Conservation (phyloP, 37 sponge, comb jelly and placozoan genomes). For the Amphimedon queenslandica region DNA sequence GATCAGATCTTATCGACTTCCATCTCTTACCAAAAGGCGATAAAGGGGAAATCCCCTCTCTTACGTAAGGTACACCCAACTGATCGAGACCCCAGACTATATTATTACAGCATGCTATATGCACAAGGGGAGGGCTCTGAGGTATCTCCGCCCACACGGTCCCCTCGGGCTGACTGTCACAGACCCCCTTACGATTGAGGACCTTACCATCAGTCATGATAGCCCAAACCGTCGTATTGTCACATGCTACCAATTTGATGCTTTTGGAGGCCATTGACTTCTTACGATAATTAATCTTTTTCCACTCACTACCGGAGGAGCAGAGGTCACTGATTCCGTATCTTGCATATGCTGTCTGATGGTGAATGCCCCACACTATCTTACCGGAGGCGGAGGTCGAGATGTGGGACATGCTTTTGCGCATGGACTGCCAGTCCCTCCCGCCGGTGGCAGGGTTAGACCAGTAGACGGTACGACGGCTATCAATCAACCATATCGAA, state of each 20-base stretch:
- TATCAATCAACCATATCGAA: slow-evolving; percentile 49
- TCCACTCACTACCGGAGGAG: slow-evolving; percentile 41
- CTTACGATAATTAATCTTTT: slow-evolving; percentile 31
- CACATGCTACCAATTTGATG: slow-evolving; percentile 42
- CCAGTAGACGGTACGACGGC: slow-evolving; percentile 23
- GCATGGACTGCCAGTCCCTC: slow-evolving; percentile 36
- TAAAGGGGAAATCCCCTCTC: slow-evolving; percentile 30
- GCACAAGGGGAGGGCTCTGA: slow-evolving; percentile 11
- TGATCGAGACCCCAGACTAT: slow-evolving; percentile 42
- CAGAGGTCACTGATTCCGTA: slow-evolving; percentile 39
- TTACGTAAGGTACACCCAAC: slow-evolving; percentile 22
- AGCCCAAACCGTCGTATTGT: slow-evolving; percentile 43
- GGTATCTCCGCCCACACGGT: slow-evolving; percentile 46
- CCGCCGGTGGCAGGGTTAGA: slow-evolving; percentile 12
- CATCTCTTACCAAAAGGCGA: slow-evolving; percentile 37
- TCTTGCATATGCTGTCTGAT: slow-evolving; percentile 44
- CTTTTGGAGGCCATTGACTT: neutral
- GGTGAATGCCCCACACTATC: slow-evolving; percentile 53
- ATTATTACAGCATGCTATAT: slow-evolving; percentile 24
- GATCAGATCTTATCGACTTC: slow-evolving; percentile 33
- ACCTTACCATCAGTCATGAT: slow-evolving; percentile 48
- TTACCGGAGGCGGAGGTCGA: slow-evolving; percentile 49
- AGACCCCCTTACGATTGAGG: slow-evolving; percentile 52
- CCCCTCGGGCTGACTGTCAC: slow-evolving; percentile 29
- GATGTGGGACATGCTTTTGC: slow-evolving; percentile 29